Evolutionary conservation across 1,140 invertebrate species (phyloP).

Genomic region (Drosophila bocqueti): DNA sequence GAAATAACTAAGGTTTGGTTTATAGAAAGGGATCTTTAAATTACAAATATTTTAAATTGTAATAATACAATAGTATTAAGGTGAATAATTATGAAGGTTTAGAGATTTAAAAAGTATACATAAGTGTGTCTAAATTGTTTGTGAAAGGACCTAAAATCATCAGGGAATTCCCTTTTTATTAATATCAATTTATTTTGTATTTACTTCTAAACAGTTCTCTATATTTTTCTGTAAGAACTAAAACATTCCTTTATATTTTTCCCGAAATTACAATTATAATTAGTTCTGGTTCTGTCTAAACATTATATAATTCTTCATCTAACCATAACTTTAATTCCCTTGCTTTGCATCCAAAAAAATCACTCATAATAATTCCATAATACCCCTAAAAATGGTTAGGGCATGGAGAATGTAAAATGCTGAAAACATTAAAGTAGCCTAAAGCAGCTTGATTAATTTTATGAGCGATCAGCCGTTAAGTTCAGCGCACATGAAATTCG

Average conservation of each 20-base stretch:
- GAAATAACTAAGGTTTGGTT: not conserved
- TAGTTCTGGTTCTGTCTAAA: too few relatives aligned
- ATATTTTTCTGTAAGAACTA: not conserved
- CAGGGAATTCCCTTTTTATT: not conserved
- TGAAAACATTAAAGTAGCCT: slow-evolving; percentile 74
- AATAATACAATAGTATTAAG: not conserved
- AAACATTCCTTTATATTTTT: not conserved
- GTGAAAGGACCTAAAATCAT: too few relatives aligned
- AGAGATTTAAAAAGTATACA: not conserved
- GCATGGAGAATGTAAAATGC: slow-evolving; percentile 35
- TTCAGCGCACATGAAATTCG: slow-evolving; percentile 79
- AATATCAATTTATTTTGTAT: not conserved
- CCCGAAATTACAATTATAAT: too few relatives aligned
- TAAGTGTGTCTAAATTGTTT: not conserved
- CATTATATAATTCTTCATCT: not conserved
- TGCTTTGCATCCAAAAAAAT: not conserved
- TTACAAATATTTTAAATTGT: not conserved
- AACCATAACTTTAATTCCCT: too few relatives aligned
- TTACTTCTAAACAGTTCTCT: not conserved
- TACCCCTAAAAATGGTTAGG: slow-evolving; percentile 4
- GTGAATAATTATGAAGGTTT: not conserved
- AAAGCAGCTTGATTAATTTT: slow-evolving; percentile 85
- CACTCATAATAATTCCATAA: not conserved
- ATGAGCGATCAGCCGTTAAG: slow-evolving; percentile 85
- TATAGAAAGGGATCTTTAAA: too few relatives aligned